Conservation (phyloP, 2,113 vertebrate species). For the Nibea albiflora region DNA sequence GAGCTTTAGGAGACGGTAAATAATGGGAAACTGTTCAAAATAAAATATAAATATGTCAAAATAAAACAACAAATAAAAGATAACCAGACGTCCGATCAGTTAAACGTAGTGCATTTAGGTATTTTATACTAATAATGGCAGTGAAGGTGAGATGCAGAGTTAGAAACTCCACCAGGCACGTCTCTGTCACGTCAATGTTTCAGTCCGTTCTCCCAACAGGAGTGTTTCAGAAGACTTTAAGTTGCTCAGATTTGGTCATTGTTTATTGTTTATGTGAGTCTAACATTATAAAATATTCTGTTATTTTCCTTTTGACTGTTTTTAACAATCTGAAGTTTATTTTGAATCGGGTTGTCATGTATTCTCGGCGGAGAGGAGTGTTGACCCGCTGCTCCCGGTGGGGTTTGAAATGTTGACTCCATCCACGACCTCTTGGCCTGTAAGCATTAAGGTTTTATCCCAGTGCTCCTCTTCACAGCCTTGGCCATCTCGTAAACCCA, state of each 20-base stretch:
- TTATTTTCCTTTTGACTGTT: too few species aligned
- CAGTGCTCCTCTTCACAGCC: slow-evolving; percentile 70
- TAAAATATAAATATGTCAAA: neutral
- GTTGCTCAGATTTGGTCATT: too few species aligned
- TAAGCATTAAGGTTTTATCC: slow-evolving; percentile 75
- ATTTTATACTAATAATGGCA: neutral
- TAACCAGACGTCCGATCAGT: neutral
- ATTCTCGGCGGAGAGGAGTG: too few species aligned
- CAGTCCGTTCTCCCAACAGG: too few species aligned
- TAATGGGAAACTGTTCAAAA: neutral
- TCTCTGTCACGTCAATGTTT: too few species aligned
- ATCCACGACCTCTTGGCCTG: slow-evolving; percentile 60
- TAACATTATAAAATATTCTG: too few species aligned
- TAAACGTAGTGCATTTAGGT: neutral
- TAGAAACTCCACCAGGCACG: neutral
- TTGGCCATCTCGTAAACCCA: slow-evolving; percentile 55
- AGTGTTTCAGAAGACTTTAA: too few species aligned
- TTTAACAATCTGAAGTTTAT: too few species aligned
- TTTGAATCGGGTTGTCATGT: too few species aligned
- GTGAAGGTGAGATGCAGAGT: neutral
- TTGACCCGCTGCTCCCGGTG: too few species aligned
- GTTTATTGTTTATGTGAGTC: too few species aligned
- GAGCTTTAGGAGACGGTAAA: neutral
- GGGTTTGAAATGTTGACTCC: slow-evolving; percentile 8
- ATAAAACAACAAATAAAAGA: slow-evolving; percentile 4